Percentiles rank a stretch among this genome's conserved stretches.
Conservation (phyloP, 2,888 invertebrate genomes). For the Rhagonycha fulva region DNA sequence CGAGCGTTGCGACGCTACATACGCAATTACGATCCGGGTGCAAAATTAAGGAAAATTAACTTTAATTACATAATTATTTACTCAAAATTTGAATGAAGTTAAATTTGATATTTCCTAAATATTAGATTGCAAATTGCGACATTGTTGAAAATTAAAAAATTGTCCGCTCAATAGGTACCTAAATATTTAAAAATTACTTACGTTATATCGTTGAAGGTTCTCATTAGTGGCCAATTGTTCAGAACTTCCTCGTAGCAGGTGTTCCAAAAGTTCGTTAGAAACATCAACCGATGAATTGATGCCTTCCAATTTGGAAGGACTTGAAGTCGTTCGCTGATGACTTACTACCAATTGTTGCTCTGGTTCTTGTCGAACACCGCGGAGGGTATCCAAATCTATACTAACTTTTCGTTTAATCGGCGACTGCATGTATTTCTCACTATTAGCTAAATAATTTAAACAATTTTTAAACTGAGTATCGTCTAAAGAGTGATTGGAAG, state of each 20-base stretch:
- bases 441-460: conserved; percentile 30
- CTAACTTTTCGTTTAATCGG: conserved; percentile 48
- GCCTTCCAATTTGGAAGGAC: conserved; percentile 77
- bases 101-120: neutral
- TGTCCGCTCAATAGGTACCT: neutral
- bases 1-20: conserved; percentile 41
- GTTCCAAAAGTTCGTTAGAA: conserved; percentile 73
- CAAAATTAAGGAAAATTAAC: conserved; percentile 15
- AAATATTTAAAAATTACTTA: conserved; percentile 41
- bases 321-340: conserved; percentile 79
- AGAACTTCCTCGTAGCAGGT: conserved; percentile 78
- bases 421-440: conserved; percentile 37
- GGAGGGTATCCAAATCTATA: conserved; percentile 51
- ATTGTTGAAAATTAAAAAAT: neutral
- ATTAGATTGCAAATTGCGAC: neutral
- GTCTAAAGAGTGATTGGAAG: conserved; percentile 61
- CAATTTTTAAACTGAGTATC: conserved; percentile 53
- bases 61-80: neutral
- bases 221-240: conserved; percentile 71
- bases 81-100: neutral
- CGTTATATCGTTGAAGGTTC: conserved; percentile 46
- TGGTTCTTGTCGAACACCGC: conserved; percentile 47
- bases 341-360: conserved; percentile 58
- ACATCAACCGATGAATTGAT: conserved; percentile 55
- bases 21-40: conserved; percentile 17